Evolutionary conservation across 2,797 vertebrate genomes (phyloP), one percentile per base, ranked within the genome.

Genomic region (Sebastes elongatus): DNA sequence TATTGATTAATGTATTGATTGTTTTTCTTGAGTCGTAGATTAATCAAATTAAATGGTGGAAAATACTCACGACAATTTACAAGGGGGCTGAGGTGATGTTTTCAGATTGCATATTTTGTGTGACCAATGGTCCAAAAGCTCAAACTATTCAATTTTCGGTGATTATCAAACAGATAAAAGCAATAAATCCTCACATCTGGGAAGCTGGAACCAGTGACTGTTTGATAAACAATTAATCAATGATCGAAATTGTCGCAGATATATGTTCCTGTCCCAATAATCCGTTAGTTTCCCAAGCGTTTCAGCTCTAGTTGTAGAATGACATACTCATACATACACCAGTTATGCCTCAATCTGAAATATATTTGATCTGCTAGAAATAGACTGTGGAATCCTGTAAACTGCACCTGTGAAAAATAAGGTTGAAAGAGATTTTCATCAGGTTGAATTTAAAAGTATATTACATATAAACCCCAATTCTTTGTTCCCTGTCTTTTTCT

Each of bases 401-500:
- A 42, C 13, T 56, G 4, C n/a, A 46, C 23, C 32, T 0, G 14
- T 67, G 11, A 68, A 64, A 42, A 23, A 57, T 6, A 32, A 75
- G 22, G 20, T 56, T 11, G 6, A 72, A 52, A 77, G 11, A 35
- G 9, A 22, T 64, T 67, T 67, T 22, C 30, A 71, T 59, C 30
- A 70, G 27, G 53, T 8, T 60, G 10, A 69, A 18, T 55, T 68
- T 38, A 61, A 68, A 70, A 33, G 5, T 38, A 6, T 18, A 23
- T 4, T 53, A 7, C 6, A 71, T 28, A 62, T 62, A 42, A 77
- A 61, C 0, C 10, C 3, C 4, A 28, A 22, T 55, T 71, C 33
- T 52, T 64, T 73, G 20, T 70, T 65, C 61, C 18, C 7, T 14
- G 5, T 76, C 25, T 38, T 65, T 69, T 77, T 74, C 28, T 71